Evolutionary conservation across 1,140 invertebrate genomes (phyloP).

Genomic region (Calliphora vicina): DNA sequence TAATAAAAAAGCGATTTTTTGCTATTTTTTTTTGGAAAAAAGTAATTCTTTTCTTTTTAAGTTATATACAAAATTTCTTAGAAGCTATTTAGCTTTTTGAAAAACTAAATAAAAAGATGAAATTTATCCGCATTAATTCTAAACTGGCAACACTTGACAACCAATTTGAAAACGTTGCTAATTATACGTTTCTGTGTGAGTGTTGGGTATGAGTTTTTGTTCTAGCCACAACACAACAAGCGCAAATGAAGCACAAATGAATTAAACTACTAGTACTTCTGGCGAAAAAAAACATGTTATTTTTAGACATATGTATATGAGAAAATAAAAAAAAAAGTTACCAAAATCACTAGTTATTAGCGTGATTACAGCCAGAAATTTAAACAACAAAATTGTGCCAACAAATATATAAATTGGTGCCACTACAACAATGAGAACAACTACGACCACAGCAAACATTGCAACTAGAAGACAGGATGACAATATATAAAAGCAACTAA

Average conservation of each 20-base stretch:
- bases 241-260: too few relatives aligned
- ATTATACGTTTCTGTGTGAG: background rate
- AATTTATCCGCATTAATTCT: too few relatives aligned
- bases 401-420: background rate
- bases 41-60: too few relatives aligned
- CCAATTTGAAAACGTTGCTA: constrained; percentile 5
- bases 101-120: too few relatives aligned
- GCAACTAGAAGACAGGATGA: background rate
- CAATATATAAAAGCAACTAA: background rate
- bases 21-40: too few relatives aligned
- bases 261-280: background rate
- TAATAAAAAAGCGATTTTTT: too few relatives aligned
- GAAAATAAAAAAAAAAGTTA: background rate
- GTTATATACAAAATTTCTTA: too few relatives aligned
- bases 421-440: background rate
- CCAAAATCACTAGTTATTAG: constrained; percentile 9
- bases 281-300: background rate
- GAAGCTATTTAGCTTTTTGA: too few relatives aligned
- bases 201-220: too few relatives aligned
- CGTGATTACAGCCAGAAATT: background rate
- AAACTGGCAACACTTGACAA: too few relatives aligned
- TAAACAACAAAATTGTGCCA: constrained; percentile 1
- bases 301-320: background rate
- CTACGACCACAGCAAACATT: background rate
- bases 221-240: background rate